Evolutionary conservation across 2,797 vertebrate species (phyloP).

Genomic region (Clarias platycephalus): DNA sequence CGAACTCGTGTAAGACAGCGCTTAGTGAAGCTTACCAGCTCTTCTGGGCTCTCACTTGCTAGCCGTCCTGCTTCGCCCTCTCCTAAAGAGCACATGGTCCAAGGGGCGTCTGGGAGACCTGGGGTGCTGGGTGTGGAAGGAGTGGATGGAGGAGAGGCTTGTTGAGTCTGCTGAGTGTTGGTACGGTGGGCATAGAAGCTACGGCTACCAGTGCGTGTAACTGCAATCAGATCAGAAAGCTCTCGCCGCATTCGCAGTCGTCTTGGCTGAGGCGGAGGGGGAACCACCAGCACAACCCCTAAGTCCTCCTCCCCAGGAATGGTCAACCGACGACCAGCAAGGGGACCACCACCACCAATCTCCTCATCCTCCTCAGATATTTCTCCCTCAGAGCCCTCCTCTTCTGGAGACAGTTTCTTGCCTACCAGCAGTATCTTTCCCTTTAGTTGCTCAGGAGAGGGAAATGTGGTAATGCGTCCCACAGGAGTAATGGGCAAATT

Average conservation of each 20-base stretch:
- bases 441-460: constrained; percentile 91
- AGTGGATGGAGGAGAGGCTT: constrained; percentile 70
- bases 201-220: constrained; percentile 73
- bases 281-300: constrained; percentile 78
- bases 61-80: constrained; percentile 91
- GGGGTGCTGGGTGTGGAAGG: constrained; percentile 72
- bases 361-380: constrained; percentile 96
- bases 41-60: constrained; percentile 90
- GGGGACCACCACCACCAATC: constrained; percentile 76
- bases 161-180: constrained; percentile 62
- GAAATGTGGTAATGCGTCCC: constrained; percentile 76
- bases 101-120: constrained; percentile 64
- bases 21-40: constrained; percentile 96
- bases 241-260: constrained; percentile 79
- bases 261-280: constrained; percentile 83
- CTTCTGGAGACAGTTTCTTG: constrained; percentile 82
- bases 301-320: constrained; percentile 80
- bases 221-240: constrained; percentile 86
- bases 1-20: constrained; percentile 88
- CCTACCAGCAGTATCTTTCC: constrained; percentile 88
- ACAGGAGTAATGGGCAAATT: constrained; percentile 71
- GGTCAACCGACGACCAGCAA: constrained; percentile 77
- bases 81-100: constrained; percentile 92
- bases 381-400: constrained; percentile 86
- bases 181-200: constrained; percentile 72